Evolutionary conservation across 2,113 vertebrate species (phyloP).

Genomic region (Glaucidium brasilianum): DNA sequence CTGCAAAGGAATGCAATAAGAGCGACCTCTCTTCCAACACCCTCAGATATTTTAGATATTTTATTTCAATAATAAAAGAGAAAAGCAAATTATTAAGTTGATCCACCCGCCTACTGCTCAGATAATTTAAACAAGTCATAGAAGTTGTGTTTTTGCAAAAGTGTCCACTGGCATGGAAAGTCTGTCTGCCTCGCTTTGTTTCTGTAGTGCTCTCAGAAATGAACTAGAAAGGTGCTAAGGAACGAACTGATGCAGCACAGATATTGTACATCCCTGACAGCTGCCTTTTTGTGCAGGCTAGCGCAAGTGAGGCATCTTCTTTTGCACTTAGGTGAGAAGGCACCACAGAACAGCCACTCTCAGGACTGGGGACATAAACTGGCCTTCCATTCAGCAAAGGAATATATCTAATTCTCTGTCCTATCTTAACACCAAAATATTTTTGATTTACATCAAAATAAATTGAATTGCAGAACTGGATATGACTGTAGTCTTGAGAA

Average conservation of each 20-base stretch:
- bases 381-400: background rate
- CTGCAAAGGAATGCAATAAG: slow-evolving; percentile 59
- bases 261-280: fast-evolving
- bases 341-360: background rate
- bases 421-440: background rate
- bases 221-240: background rate
- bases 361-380: background rate
- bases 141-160: background rate
- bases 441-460: slow-evolving; percentile 46
- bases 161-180: background rate
- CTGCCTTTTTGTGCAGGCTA: background rate
- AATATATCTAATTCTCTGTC: background rate
- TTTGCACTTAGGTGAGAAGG: background rate
- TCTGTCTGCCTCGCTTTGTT: background rate
- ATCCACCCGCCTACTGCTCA: background rate
- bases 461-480: slow-evolving; percentile 37
- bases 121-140: background rate
- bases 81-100: slow-evolving; percentile 9
- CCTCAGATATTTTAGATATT: slow-evolving; percentile 4
- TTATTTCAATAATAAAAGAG: slow-evolving; percentile 35
- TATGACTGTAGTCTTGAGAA: slow-evolving; percentile 25
- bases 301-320: background rate
- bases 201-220: background rate
- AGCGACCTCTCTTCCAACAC: background rate
- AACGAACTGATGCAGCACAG: background rate